These are phyloP conservation scores for Trichoplusia ni DNA, from an alignment of 1,140 invertebrate genomes.

Conservation along the genomic window DNA sequence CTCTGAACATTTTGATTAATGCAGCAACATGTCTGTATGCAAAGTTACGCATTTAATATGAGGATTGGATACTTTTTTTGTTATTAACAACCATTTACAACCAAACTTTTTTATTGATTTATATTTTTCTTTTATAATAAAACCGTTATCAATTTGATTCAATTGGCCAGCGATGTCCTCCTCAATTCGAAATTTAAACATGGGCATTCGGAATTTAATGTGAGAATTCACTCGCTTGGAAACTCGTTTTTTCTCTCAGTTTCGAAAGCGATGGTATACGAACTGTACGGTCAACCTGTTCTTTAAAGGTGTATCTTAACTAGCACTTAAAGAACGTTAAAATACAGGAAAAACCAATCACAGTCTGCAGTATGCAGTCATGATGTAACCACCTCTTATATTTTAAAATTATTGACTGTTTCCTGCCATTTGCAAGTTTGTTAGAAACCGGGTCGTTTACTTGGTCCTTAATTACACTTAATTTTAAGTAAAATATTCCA, in stretches of 20 bases:
- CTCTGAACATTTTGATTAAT: slow-evolving; percentile 21
- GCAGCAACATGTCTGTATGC: slow-evolving; percentile 5
- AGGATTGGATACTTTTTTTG: no score
- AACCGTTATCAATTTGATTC: slow-evolving; percentile 16
- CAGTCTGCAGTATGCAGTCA: not conserved
- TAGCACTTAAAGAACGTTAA: not conserved
- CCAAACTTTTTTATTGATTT: no score
- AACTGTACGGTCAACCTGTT: not conserved
- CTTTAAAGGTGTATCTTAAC: not conserved
- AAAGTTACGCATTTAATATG: not conserved
- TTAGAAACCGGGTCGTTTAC: not conserved
- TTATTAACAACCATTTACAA: no score
- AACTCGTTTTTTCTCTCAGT: not conserved
- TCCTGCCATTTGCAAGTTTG: slow-evolving; percentile 30
- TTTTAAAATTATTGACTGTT: slow-evolving; percentile 23
- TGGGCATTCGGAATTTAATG: not conserved
- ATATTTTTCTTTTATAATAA: no score
- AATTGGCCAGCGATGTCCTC: not conserved
- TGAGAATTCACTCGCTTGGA: not conserved
- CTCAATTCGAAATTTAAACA: not conserved
- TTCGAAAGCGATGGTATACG: slow-evolving; percentile 15
- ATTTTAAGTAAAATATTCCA: no score
- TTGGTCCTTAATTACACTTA: no score
- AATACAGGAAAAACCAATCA: slow-evolving; percentile 17
- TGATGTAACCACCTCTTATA: slow-evolving; percentile 7